These are phyloP conservation scores for Propithecus perrieri DNA, from an alignment of 2,797 vertebrate genomes.

Conservation along the genomic window DNA sequence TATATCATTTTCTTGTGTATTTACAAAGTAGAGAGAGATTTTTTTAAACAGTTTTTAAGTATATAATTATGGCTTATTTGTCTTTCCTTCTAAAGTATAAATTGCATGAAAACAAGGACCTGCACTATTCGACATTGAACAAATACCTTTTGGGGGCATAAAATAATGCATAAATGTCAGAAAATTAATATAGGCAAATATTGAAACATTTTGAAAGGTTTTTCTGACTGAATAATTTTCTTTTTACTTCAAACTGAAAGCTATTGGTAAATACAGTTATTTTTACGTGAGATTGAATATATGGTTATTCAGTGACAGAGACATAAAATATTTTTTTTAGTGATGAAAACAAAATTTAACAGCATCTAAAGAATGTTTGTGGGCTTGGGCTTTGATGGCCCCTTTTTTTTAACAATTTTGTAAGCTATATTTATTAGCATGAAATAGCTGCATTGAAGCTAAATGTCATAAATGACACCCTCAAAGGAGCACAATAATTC, in stretches of 20 bases:
- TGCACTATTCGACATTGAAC: neutral
- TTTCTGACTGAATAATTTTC: neutral
- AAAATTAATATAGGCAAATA: constrained; percentile 6
- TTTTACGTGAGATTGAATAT: neutral
- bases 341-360: neutral
- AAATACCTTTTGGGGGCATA: neutral
- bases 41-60: constrained; percentile 6
- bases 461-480: neutral
- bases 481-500: neutral
- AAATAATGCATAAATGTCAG: neutral
- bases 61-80: neutral
- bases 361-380: neutral
- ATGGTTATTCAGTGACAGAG: neutral
- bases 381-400: neutral
- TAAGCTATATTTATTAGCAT: neutral
- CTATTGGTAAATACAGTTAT: neutral
- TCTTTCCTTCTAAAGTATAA: constrained; percentile 6
- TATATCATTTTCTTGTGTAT: neutral
- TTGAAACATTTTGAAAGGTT: neutral
- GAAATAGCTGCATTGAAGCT: neutral
- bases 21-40: neutral
- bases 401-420: constrained; percentile 3
- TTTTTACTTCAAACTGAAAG: neutral
- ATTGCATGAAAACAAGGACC: neutral
- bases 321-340: neutral